Percentiles rank a stretch among this genome's conserved stretches.
These are phyloP conservation scores for Dicycla oo DNA, from an alignment of 2,888 invertebrate genomes.

Conservation along the genomic window DNA sequence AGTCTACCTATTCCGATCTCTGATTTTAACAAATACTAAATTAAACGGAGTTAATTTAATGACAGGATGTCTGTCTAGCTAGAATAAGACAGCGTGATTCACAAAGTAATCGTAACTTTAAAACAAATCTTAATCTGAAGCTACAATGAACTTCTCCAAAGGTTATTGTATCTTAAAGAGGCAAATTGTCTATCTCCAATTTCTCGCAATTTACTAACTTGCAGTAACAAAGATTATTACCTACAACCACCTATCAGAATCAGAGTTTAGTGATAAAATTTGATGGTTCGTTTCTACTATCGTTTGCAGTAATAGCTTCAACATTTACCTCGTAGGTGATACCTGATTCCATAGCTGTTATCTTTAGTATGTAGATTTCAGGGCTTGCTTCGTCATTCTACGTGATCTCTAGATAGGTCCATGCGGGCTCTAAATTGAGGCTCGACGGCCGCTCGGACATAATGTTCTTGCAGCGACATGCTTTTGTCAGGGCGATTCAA, in stretches of 20 bases:
- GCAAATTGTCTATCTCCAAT: conserved; percentile 65
- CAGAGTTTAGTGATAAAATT: conserved; percentile 72
- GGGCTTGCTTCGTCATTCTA: conserved; percentile 68
- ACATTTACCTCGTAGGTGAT: conserved; percentile 70
- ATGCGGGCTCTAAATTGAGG: conserved; percentile 86
- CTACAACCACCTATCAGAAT: conserved; percentile 67
- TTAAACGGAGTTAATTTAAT: conserved; percentile 40
- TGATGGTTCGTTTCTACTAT: conserved; percentile 73
- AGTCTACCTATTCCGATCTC: too few species aligned
- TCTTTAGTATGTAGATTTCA: conserved; percentile 65
- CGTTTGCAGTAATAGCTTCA: conserved; percentile 74
- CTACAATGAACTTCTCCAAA: conserved; percentile 49
- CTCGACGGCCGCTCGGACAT: conserved; percentile 80
- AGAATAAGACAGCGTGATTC: conserved; percentile 23
- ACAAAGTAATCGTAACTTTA: conserved; percentile 49
- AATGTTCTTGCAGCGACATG: conserved; percentile 86
- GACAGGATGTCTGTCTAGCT: conserved; percentile 28
- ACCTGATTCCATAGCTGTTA: conserved; percentile 60
- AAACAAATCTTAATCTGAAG: conserved; percentile 51
- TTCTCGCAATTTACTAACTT: conserved; percentile 65
- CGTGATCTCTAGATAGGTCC: conserved; percentile 77
- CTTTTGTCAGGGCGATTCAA: conserved; percentile 86
- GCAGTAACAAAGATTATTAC: conserved; percentile 67
- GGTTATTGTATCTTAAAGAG: conserved; percentile 63
- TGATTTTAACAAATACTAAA: conserved; percentile 1